Percentiles rank a stretch among this genome's conserved stretches.
These are phyloP conservation scores for Cyprinodon variegatus DNA, from an alignment of 2,113 vertebrate genomes.

Conservation along the genomic window DNA sequence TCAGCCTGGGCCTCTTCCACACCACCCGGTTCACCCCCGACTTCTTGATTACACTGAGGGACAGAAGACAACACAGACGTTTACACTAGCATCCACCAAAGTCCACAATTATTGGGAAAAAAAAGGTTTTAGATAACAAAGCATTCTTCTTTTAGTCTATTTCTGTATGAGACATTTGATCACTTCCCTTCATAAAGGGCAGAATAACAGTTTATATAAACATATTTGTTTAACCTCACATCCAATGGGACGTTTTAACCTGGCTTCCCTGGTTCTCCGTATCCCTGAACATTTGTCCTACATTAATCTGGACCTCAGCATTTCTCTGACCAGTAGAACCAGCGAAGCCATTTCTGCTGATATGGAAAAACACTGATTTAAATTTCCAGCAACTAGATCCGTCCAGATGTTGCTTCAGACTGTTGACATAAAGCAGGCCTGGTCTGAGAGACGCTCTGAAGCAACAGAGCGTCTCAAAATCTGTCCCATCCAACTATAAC, in stretches of 20 bases:
- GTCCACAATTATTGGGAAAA: not conserved
- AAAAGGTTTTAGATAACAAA: not conserved
- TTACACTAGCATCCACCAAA: not conserved
- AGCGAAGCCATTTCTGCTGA: not conserved
- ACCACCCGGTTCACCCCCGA: slow-evolving; percentile 96
- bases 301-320: not conserved
- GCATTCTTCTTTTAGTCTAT: not conserved
- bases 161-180: not conserved
- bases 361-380: not conserved
- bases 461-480: too few relatives aligned
- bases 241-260: too few relatives aligned
- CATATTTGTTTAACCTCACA: too few relatives aligned
- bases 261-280: not conserved
- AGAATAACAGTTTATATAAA: not conserved
- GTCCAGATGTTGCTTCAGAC: too few relatives aligned
- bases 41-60: slow-evolving; percentile 93
- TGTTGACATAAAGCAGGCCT: too few relatives aligned
- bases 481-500: too few relatives aligned
- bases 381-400: not conserved
- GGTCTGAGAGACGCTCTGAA: too few relatives aligned
- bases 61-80: not conserved
- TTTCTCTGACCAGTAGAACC: not conserved
- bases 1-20: slow-evolving; percentile 94
- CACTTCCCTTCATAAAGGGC: not conserved
- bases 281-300: not conserved